phyloP scores from a whole-genome alignment of 2,888 invertebrate genomes.

The Drosophila cracens region DNA sequence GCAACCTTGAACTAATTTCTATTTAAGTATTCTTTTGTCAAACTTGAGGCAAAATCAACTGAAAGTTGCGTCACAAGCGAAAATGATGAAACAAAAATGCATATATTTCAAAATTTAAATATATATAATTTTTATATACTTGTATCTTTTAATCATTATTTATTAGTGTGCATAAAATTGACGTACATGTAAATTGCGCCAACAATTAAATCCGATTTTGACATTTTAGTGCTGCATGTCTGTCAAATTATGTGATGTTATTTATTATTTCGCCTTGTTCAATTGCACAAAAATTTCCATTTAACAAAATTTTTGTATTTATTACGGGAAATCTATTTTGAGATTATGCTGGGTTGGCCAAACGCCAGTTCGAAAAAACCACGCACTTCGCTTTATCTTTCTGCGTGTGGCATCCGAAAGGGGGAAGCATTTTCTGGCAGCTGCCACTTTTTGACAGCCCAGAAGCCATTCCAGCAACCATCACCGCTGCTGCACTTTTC shows the following conservation, averaged over 20 bases:
- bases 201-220: constrained; percentile 47
- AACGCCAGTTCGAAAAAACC: constrained; percentile 55
- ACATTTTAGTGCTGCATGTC: constrained; percentile 28
- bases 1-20: constrained; percentile 78
- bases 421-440: constrained; percentile 27
- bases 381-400: constrained; percentile 54
- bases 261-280: constrained; percentile 50
- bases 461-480: constrained; percentile 34
- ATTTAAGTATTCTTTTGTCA: constrained; percentile 70
- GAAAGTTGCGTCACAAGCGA: constrained; percentile 62
- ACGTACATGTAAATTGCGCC: constrained; percentile 45
- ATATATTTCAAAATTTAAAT: constrained; percentile 19
- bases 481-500: constrained; percentile 55
- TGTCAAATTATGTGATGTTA: constrained; percentile 32
- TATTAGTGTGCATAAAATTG: constrained; percentile 29
- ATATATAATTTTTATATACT: neutral
- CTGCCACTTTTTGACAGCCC: constrained; percentile 52
- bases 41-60: constrained; percentile 27
- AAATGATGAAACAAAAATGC: constrained; percentile 32
- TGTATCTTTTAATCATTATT: constrained; percentile 31
- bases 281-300: constrained; percentile 63
- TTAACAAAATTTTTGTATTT: constrained; percentile 49
- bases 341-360: constrained; percentile 57
- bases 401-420: neutral
- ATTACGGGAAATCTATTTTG: constrained; percentile 69